These are phyloP conservation scores for Phortica variegata DNA, from an alignment of 1,140 invertebrate species.

Conservation along the genomic window DNA sequence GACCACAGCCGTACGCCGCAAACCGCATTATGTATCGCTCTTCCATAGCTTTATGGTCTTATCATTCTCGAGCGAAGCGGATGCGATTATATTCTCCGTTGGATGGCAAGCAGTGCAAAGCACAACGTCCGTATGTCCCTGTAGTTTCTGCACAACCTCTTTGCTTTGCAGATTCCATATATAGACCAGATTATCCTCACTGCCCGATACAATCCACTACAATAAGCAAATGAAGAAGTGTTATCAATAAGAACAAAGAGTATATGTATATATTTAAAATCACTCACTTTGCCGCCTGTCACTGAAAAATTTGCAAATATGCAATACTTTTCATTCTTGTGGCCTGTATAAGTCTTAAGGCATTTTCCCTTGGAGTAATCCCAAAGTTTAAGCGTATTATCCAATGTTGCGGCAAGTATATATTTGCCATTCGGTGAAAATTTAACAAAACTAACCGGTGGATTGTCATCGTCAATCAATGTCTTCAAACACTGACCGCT, in stretches of 20 bases:
- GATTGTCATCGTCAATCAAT: constrained; percentile 94
- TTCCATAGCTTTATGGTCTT: constrained; percentile 99
- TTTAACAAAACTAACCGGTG: constrained; percentile 99
- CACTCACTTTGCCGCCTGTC: constrained; percentile 92
- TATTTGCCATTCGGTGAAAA: constrained; percentile 99
- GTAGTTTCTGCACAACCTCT: constrained; percentile 97
- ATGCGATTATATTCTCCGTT: constrained; percentile 98
- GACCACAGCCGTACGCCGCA: constrained; percentile 25
- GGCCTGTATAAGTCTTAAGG: constrained; percentile 96
- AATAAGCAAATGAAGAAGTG: too few species aligned
- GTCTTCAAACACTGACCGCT: constrained; percentile 99
- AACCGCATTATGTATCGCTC: constrained; percentile 81
- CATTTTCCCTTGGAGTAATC: constrained; percentile 98
- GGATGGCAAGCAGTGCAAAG: constrained; percentile 98
- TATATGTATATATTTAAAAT: background rate
- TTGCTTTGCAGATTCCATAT: constrained; percentile 99
- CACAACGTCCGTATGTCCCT: constrained; percentile 97
- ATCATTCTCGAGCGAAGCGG: constrained; percentile 96
- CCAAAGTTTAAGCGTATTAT: constrained; percentile 98
- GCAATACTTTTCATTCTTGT: constrained; percentile 99
- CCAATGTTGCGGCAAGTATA: constrained; percentile 95
- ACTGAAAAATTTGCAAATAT: constrained; percentile 99
- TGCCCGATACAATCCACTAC: constrained; percentile 98
- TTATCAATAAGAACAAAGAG: too few species aligned
- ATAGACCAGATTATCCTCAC: constrained; percentile 99